Evolutionary conservation across 2,888 invertebrate genomes (phyloP).

Genomic region (Prenolepis imparis): DNA sequence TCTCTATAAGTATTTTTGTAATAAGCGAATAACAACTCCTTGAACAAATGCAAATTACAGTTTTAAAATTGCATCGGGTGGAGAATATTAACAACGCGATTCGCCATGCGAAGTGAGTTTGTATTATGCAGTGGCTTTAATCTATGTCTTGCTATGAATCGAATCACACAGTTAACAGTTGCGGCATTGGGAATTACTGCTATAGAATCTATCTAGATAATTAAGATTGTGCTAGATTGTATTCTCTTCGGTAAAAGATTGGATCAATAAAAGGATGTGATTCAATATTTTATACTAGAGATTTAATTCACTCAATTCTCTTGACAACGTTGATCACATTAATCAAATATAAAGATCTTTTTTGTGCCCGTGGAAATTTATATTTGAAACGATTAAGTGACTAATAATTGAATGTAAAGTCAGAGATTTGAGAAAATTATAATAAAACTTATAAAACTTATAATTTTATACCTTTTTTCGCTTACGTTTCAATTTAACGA

Average conservation of each 20-base stretch:
- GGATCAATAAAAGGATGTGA: neutral
- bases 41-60: neutral
- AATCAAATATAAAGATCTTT: constrained; percentile 31
- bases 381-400: neutral
- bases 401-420: neutral
- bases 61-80: constrained; percentile 16
- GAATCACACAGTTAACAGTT: constrained; percentile 42
- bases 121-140: constrained; percentile 29
- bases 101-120: neutral
- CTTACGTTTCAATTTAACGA: neutral
- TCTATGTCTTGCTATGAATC: neutral
- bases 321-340: neutral
- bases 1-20: neutral
- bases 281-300: neutral
- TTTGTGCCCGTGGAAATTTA: neutral
- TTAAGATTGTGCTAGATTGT: constrained; percentile 32
- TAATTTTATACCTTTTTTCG: neutral
- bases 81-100: constrained; percentile 3
- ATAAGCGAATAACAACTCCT: neutral
- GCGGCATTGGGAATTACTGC: constrained; percentile 34
- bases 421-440: neutral
- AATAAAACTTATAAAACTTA: neutral
- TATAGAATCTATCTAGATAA: constrained; percentile 29
- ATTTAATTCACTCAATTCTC: neutral
- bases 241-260: neutral